Conservation (phyloP, 2,113 vertebrate genomes). For the Hydrochoerus hydrochaeris region DNA sequence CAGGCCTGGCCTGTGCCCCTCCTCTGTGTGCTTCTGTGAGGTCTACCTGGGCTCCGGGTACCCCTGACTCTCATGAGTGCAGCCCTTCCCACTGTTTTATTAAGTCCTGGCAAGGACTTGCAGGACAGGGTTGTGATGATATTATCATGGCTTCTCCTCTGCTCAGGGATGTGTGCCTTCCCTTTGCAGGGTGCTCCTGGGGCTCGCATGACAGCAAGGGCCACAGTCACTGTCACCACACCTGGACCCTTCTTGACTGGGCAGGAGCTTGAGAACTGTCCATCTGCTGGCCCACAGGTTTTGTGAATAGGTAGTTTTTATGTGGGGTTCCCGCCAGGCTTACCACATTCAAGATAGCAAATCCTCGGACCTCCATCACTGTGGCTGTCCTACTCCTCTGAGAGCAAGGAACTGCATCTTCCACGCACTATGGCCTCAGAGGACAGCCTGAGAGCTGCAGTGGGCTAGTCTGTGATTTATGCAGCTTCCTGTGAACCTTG, state of each 20-base stretch:
- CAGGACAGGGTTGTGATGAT: background rate
- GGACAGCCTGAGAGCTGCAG: background rate
- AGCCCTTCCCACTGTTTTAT: background rate
- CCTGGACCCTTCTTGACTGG: background rate
- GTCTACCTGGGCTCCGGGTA: background rate
- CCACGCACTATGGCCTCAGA: background rate
- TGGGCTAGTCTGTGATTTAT: background rate
- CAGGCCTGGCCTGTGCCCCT: background rate
- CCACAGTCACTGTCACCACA: background rate
- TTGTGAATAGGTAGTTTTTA: background rate
- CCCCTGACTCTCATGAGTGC: background rate
- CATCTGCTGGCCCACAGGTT: background rate
- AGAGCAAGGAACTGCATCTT: background rate
- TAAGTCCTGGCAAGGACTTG: background rate
- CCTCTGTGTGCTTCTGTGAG: background rate
- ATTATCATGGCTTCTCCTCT: too few relatives aligned
- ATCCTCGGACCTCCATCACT: background rate
- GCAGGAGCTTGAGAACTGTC: background rate
- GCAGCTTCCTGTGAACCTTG: background rate
- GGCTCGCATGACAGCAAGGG: too few relatives aligned
- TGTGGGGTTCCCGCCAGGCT: background rate
- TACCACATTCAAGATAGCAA: background rate
- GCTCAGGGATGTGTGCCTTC: background rate
- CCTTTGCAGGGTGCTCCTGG: background rate
- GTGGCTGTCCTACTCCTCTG: background rate